Base-by-base conservation (phyloP, 1,140 invertebrate genomes). In the Sarcophaga peregrina region DNA sequence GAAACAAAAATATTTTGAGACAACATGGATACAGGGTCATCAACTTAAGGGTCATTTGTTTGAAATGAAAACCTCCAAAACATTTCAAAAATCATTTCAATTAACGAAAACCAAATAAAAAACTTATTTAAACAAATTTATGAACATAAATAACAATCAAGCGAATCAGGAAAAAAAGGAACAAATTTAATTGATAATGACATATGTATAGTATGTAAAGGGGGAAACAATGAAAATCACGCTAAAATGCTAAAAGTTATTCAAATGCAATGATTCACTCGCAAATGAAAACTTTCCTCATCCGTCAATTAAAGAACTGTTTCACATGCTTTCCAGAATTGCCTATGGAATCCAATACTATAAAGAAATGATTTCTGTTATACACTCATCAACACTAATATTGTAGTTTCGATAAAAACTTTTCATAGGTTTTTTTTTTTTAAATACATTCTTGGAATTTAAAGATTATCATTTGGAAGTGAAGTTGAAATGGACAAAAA, bases 1-100 rank as follows among this genome's bases (percentile, higher is more conserved):
- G n/a, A 58, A 58, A 58, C 54, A 58, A 58, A 58, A 58, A 58
- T 58, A 58, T 58, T 58, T 58, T 58, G 54, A 58, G 54, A 58
- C 15, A 58, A 58, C 54, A 58, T 58, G n/a, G 13, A 58, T 58
- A 58, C 13, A n/a, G 54, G 54, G 54, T 58, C 54, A 58, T n/a
- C 15, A 58, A 58, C 54, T 58, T 58, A 58, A 58, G 54, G 54
- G 54, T 58, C 54, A 58, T 0, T 58, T 13, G 54, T 58, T 58
- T n/a, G 54, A 58, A 58, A 58, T 58, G n/a, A 58, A 58, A 58
- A 58, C 54, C 50, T n/a, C 54, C 25, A 37, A 58, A 58, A 58
- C 13, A 58, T 58, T 58, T 58, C 54, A 58, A 58, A 58, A 58
- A 58, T 58, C 54, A 58, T 58, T 58, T 58, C 54, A 58, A 58